Evolutionary conservation across 92 coral and sea anemone genomes (phyloP), one percentile per base, ranked within the genome.

Genomic region (Nematostella vectensis): DNA sequence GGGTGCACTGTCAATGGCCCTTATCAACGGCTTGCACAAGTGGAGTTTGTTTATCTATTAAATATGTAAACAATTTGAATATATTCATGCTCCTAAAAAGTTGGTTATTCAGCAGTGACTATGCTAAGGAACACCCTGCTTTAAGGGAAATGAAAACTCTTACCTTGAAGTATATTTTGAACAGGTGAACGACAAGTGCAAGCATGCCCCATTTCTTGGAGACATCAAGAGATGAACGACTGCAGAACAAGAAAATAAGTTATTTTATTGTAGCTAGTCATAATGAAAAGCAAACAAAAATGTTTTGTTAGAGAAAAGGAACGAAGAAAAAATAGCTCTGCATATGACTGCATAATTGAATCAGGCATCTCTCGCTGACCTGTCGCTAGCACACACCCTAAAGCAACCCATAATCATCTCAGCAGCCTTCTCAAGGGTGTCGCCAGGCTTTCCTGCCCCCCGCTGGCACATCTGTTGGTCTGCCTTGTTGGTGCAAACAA

Each of bases 181-280:
- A 93, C 27, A 93, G 78, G 58, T 93, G 99, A 54, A 88, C 86
- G 31, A 77, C 96, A 58, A 93, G 83, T 6, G 94, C 93, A 23
- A 93, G 82, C 99, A 93, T 93, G 56, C 99, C 99, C 99, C 96
- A 86, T 73, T 93, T 93, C 96, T 93, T 93, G 10, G 99, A 86
- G 13, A 82, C 88, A 9, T 93, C 99, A 45, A 86, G 76, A 15
- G 99, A 70, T 12, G 99, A 83, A 12, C 99, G 99, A 66, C 99
- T 93, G 24, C 3, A 64, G 56, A 50, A 21, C 19, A 51, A 59
- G 22, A 66, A 8, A 54, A 11, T 12, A n/a, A n/a, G n/a, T n/a
- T n/a, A n/a, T n/a, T n/a, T n/a, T n/a, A n/a, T n/a, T n/a, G n/a
- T 29, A 62, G 17, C 47, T 22, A 16, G 30, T 6, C 21, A 1